Percentiles rank a stretch among this genome's conserved stretches.
Evolutionary conservation across 2,113 vertebrate genomes (phyloP).

Genomic region (Oceanodroma tethys): DNA sequence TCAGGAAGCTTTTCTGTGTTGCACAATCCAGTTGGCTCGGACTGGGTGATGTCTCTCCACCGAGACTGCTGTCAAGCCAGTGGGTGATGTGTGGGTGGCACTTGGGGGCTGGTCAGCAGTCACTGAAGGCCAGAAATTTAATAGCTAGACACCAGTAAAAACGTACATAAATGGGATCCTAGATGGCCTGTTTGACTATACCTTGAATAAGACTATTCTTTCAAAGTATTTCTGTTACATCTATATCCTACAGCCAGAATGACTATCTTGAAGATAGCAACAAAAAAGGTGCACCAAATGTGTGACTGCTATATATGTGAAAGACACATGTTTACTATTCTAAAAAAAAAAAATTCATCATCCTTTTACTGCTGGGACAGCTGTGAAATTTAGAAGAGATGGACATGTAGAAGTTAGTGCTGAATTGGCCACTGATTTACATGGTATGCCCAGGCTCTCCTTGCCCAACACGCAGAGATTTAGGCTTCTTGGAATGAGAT

Average conservation of each 20-base stretch:
- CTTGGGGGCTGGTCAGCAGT: neutral
- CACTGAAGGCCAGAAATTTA: neutral
- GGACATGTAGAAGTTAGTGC: neutral
- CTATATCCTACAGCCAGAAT: neutral
- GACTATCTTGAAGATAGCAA: neutral
- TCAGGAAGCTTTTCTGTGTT: neutral
- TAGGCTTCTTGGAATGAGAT: neutral
- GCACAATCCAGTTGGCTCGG: neutral
- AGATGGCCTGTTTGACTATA: neutral
- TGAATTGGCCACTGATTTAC: fast-evolving
- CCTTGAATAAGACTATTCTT: neutral
- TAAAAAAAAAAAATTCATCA: neutral
- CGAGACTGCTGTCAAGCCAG: neutral
- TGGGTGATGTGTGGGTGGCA: neutral
- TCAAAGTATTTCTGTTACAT: neutral
- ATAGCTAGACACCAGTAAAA: neutral
- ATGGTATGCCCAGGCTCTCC: fast-evolving
- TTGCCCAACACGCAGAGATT: neutral
- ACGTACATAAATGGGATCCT: neutral
- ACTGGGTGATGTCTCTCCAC: neutral
- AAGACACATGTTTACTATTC: neutral
- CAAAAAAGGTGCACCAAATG: neutral
- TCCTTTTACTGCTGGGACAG: neutral
- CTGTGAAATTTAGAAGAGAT: neutral
- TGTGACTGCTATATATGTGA: neutral